Evolutionary conservation across 2,113 vertebrate genomes (phyloP).

Genomic region (Atherinomorus stipes): DNA sequence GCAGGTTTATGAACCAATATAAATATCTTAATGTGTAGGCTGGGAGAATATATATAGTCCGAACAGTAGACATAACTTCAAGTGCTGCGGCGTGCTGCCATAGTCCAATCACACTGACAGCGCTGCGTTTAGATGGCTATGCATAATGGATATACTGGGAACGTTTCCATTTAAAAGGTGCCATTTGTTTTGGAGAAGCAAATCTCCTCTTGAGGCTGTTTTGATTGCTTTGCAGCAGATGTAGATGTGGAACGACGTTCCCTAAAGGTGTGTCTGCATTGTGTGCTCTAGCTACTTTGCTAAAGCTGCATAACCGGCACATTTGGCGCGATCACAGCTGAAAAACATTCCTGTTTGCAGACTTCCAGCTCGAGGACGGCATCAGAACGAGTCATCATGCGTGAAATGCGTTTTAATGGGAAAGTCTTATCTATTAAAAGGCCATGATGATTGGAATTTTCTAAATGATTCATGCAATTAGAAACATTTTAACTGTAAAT

Average conservation of each 20-base stretch:
- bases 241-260: neutral
- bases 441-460: conserved; percentile 66
- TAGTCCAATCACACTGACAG: conserved; percentile 41
- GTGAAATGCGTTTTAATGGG: conserved; percentile 70
- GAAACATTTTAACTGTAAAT: conserved; percentile 69
- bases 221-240: conserved; percentile 42
- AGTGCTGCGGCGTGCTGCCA: conserved; percentile 36
- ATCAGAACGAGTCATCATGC: conserved; percentile 36
- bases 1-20: conserved; percentile 2
- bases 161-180: conserved; percentile 38
- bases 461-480: conserved; percentile 72
- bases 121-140: conserved; percentile 52
- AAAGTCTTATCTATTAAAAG: conserved; percentile 64
- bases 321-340: conserved; percentile 9
- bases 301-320: conserved; percentile 15
- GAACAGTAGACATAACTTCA: conserved; percentile 18
- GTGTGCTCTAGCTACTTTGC: conserved; percentile 14
- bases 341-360: conserved; percentile 5
- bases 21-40: conserved; percentile 29
- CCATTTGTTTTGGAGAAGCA: conserved; percentile 37
- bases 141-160: conserved; percentile 50
- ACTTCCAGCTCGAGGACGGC: conserved; percentile 19
- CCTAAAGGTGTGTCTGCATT: conserved; percentile 19
- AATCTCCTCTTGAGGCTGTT: conserved; percentile 38
- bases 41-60: neutral